Conservation (phyloP, 2,797 vertebrate genomes). For the Parotocinclus haroldoi region DNA sequence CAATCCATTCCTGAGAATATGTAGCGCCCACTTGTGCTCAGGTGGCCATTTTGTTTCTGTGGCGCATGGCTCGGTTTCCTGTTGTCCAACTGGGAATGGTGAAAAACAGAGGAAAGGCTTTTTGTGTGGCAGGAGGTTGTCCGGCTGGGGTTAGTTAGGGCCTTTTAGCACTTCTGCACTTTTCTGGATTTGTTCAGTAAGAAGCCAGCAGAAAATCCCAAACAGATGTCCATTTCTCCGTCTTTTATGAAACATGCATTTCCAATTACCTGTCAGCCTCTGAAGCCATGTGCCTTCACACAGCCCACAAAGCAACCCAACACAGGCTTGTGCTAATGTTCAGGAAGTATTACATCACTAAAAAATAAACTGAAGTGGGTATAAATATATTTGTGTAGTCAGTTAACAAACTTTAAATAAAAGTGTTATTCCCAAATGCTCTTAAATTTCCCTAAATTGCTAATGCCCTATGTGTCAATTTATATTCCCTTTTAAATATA, state of each 20-base stretch:
- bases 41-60: constrained; percentile 26
- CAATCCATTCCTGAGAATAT: neutral
- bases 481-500: constrained; percentile 29
- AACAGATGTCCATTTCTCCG: constrained; percentile 51
- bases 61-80: constrained; percentile 1
- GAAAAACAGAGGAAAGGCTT: constrained; percentile 5
- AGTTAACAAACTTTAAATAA: constrained; percentile 53
- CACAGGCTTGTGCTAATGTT: constrained; percentile 39
- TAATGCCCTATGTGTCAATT: constrained; percentile 28
- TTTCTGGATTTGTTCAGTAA: constrained; percentile 41
- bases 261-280: constrained; percentile 51
- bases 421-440: constrained; percentile 39
- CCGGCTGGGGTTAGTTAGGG: constrained; percentile 44
- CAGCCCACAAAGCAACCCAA: constrained; percentile 33
- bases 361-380: constrained; percentile 49
- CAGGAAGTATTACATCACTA: constrained; percentile 55
- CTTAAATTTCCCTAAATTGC: constrained; percentile 43
- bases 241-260: constrained; percentile 53
- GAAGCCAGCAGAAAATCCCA: constrained; percentile 49
- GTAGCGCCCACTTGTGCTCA: neutral
- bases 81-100: constrained; percentile 8
- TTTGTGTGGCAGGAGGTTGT: constrained; percentile 19
- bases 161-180: constrained; percentile 43
- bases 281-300: constrained; percentile 28
- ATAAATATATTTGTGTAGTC: constrained; percentile 52